These are phyloP conservation scores for Chouioia cunea DNA, from an alignment of 2,888 invertebrate species.

Conservation along the genomic window DNA sequence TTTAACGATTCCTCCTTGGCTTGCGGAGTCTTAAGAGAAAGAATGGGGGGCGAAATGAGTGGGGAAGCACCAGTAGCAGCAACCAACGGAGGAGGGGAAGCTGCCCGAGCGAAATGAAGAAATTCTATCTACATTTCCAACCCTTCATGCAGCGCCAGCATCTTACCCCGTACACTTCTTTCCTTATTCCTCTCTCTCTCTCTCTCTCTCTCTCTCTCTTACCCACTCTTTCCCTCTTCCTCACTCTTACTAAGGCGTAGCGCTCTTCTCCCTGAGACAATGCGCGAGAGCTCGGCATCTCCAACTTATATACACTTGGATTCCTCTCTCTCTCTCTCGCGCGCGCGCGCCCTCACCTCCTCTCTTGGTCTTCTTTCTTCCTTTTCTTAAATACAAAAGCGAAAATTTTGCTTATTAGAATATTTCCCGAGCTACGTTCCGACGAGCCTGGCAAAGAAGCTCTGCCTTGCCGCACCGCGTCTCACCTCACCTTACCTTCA, in stretches of 20 bases:
- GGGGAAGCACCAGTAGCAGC: conserved; percentile 52
- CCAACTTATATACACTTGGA: conserved; percentile 29
- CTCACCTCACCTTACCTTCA: conserved; percentile 33
- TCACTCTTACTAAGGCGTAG: conserved; percentile 13
- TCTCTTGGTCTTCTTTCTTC: conserved; percentile 57
- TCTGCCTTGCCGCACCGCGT: conserved; percentile 10
- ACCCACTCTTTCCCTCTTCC: no score
- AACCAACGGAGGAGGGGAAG: conserved; percentile 50
- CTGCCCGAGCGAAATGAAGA: conserved; percentile 72
- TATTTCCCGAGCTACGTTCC: conserved; percentile 60
- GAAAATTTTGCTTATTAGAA: conserved; percentile 67
- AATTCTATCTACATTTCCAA: conserved; percentile 75
- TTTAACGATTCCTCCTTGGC: conserved; percentile 69
- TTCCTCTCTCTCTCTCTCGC: conserved; percentile 43
- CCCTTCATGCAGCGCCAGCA: conserved; percentile 65
- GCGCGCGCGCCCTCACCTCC: conserved; percentile 32
- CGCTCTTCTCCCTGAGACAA: no score
- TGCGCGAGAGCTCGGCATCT: background rate
- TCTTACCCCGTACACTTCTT: conserved; percentile 62
- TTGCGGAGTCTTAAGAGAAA: conserved; percentile 68
- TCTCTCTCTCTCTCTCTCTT: conserved; percentile 48
- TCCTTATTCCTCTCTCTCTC: conserved; percentile 53
- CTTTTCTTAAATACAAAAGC: conserved; percentile 66
- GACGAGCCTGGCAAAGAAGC: conserved; percentile 43
- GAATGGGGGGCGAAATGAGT: conserved; percentile 66